phyloP scores from a whole-genome alignment of 2,888 invertebrate species.

The Choristoneura rosaceana region DNA sequence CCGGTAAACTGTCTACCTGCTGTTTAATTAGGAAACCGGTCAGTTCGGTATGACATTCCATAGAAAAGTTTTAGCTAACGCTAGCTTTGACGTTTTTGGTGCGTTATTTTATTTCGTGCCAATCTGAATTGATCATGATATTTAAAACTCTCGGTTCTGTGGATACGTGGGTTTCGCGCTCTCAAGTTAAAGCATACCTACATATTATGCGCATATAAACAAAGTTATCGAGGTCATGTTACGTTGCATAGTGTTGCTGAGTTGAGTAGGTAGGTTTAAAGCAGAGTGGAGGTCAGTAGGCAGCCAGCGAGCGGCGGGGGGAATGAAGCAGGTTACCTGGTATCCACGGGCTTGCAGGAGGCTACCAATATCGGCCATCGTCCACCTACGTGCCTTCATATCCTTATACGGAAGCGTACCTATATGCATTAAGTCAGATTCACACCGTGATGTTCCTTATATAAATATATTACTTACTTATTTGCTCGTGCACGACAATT shows the following conservation, averaged over 20 bases:
- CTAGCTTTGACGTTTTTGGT: constrained; percentile 23
- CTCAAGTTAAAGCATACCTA: constrained; percentile 36
- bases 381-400: constrained; percentile 1
- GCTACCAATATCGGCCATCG: neutral
- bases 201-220: constrained; percentile 49
- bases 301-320: constrained; percentile 47
- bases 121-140: constrained; percentile 20
- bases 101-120: constrained; percentile 27
- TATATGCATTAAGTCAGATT: neutral
- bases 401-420: neutral
- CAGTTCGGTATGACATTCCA: constrained; percentile 40
- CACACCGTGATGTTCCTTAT: neutral
- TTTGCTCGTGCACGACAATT: no score
- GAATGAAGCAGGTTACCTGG: constrained; percentile 45
- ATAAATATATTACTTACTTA: neutral
- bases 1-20: constrained; percentile 36
- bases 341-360: neutral
- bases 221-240: constrained; percentile 63
- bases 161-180: constrained; percentile 45
- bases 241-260: constrained; percentile 59
- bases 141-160: constrained; percentile 11
- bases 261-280: constrained; percentile 58
- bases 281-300: constrained; percentile 59
- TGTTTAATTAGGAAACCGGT: constrained; percentile 43
- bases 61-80: constrained; percentile 30